Base-by-base conservation (phyloP, 2,888 invertebrate genomes). In the Nineta flava region DNA sequence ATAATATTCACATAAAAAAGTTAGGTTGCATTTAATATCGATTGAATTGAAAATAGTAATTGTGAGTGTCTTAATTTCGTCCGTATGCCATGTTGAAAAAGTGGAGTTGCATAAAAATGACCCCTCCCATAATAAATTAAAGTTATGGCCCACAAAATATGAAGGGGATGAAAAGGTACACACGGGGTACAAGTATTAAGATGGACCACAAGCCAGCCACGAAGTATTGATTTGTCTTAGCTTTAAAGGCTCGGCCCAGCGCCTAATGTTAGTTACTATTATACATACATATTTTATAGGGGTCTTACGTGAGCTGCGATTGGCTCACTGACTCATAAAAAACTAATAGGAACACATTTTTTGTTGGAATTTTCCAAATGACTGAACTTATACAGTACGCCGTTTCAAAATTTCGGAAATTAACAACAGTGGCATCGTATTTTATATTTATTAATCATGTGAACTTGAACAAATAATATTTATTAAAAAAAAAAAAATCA, bases 311-410 rank as follows among this genome's bases (percentile, higher is more conserved):
- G 65, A 49, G 62, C 66, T 66, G 63, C 66, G 64, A 67, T 67
- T 68, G 67, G 67, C 65, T 66, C 65, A 63, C 65, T 67, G 66
- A 66, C 62, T 67, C 67, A 62, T 68, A 67, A 68, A 67, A 66
- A 67, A 66, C 61, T 60, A 61, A 53, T 53, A 65, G 64, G 62
- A 64, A 65, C 64, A 62, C 59, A 61, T 62, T 65, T 65, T 67
- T 66, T 62, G 61, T 74, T 68, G 75, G 73, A 76, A 76, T 75
- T 76, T 76, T 76, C 76, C 76, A 73, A 75, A 72, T 70, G 71
- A 73, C 72, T 71, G 74, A 71, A 64, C 64, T 62, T 61, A 61
- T 62, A 63, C 62, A 61, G 50, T 64, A 65, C 62, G 64, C 65
- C 62, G 64, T 62, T 65, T 58, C 58, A 62, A 64, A 65, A 60